Percentiles rank a stretch among this genome's conserved stretches.
Evolutionary conservation across 2,888 invertebrate species (phyloP).

Genomic region (Cyrtodaria siliqua): DNA sequence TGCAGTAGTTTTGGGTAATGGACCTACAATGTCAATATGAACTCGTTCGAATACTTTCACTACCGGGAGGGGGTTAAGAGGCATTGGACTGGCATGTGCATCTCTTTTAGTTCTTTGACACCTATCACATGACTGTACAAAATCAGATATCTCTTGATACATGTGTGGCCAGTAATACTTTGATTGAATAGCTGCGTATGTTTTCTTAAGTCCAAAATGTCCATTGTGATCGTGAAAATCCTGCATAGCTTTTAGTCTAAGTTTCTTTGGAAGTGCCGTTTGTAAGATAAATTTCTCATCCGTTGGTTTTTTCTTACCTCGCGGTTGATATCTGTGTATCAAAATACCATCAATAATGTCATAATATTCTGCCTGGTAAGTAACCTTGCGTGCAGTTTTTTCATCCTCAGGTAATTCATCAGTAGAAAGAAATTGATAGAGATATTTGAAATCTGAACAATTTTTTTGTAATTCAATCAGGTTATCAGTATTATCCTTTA

Average conservation of each 20-base stretch:
- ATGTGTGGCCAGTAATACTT: conserved; percentile 59
- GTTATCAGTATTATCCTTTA: too few relatives aligned
- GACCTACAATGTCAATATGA: conserved; percentile 32
- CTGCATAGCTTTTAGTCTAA: conserved; percentile 1
- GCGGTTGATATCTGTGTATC: conserved; percentile 12
- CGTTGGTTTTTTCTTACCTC: conserved; percentile 11
- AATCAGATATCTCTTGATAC: conserved; percentile 32
- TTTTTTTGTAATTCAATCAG: too few relatives aligned
- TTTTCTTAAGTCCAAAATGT: conserved; percentile 27
- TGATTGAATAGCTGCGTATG: conserved; percentile 13
- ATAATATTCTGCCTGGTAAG: conserved; percentile 19
- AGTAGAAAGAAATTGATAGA: too few relatives aligned
- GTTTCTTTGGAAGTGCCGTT: neutral
- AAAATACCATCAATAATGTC: conserved; percentile 23
- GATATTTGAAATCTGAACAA: too few relatives aligned
- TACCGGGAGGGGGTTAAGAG: conserved; percentile 31
- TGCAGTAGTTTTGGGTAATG: conserved; percentile 32
- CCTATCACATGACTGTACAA: conserved; percentile 49
- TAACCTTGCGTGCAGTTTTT: neutral
- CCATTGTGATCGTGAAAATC: conserved; percentile 22
- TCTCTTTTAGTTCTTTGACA: conserved; percentile 56
- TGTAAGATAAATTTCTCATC: conserved; percentile 23
- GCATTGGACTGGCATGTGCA: conserved; percentile 12
- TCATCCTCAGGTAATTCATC: too few relatives aligned
- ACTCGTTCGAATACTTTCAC: conserved; percentile 29